Conservation (phyloP, 2,797 vertebrate genomes). For the Urocyon cinereoargenteus region DNA sequence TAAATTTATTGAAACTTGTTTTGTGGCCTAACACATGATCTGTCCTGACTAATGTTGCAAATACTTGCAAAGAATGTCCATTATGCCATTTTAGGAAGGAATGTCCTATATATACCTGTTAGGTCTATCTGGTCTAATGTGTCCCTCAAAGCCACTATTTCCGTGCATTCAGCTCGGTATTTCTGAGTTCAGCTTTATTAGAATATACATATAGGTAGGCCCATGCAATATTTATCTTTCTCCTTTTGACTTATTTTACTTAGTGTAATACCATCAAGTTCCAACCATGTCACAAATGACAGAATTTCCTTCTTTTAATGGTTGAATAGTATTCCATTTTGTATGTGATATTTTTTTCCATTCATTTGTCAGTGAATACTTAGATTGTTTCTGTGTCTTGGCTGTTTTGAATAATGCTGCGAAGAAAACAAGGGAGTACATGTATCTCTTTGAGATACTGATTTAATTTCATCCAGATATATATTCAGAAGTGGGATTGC, state of each 20-base stretch:
- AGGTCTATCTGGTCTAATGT: background rate
- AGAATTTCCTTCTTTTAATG: background rate
- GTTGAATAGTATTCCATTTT: background rate
- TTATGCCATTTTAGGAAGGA: background rate
- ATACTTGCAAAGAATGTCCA: background rate
- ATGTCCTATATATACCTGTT: background rate
- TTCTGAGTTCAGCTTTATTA: background rate
- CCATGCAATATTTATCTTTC: background rate
- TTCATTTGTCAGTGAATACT: background rate
- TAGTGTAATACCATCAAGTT: background rate
- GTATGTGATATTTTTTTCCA: no score
- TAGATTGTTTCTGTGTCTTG: background rate
- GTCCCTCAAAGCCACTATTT: background rate
- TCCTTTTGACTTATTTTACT: background rate
- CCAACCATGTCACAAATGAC: background rate
- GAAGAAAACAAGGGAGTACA: background rate
- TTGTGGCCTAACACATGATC: background rate
- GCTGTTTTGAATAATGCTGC: background rate
- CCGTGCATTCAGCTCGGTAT: background rate
- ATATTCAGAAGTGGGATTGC: background rate
- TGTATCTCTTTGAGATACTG: background rate
- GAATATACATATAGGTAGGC: background rate
- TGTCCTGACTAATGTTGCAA: background rate
- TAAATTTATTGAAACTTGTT: background rate
- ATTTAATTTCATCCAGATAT: background rate